phyloP scores from a whole-genome alignment of 2,113 vertebrate genomes.

The Onychostruthus taczanowskii region DNA sequence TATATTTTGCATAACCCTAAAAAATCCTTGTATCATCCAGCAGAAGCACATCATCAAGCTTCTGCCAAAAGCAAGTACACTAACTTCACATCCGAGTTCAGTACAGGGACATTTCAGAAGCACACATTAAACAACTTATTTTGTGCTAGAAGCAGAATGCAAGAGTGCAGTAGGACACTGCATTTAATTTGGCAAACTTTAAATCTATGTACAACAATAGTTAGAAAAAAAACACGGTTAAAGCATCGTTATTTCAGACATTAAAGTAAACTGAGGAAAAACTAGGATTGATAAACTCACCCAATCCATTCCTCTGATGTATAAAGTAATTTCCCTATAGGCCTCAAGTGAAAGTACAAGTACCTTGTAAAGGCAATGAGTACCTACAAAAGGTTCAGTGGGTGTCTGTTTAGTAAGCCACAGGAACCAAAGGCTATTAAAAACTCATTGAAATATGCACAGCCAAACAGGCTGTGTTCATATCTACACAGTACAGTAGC shows the following conservation, averaged over 20 bases:
- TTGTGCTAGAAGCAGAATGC: background rate
- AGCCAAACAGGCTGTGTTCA: background rate
- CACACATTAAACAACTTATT: background rate
- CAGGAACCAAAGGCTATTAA: background rate
- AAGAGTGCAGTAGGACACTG: background rate
- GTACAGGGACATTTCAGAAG: background rate
- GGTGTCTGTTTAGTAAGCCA: background rate
- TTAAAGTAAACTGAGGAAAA: background rate
- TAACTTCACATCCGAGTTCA: background rate
- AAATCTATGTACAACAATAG: background rate
- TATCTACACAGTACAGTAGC: background rate
- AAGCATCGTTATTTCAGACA: background rate
- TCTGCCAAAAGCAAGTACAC: background rate
- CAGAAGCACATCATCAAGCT: background rate
- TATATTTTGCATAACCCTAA: background rate
- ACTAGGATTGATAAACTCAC: background rate
- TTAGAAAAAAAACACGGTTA: background rate
- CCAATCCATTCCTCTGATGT: conserved; percentile 13
- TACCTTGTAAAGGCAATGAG: conserved; percentile 41
- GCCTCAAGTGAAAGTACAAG: conserved; percentile 45
- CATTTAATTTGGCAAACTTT: background rate
- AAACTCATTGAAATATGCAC: background rate
- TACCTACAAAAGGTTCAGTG: conserved; percentile 25
- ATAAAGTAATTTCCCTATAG: conserved; percentile 24
- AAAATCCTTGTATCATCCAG: background rate